A percentile compares a stretch with the other conserved stretches of the same genome.
Evolutionary conservation across 2,797 vertebrate species (phyloP).

Genomic region (Myripristis murdjan): DNA sequence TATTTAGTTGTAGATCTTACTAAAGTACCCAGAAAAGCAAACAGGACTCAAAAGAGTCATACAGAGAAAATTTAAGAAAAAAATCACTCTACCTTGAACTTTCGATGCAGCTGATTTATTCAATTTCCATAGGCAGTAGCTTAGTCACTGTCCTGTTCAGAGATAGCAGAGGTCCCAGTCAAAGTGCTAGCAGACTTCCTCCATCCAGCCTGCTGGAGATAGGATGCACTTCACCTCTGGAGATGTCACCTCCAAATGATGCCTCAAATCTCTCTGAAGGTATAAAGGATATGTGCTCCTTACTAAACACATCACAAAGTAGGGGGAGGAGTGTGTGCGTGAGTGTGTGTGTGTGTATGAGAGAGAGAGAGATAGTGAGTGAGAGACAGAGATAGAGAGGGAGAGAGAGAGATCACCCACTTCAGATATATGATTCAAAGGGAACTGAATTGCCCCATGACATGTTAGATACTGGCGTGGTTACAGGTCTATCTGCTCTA

Average conservation of each 20-base stretch:
- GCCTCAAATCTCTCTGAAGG: slow-evolving; percentile 30
- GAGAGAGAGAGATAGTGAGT: slow-evolving; percentile 5
- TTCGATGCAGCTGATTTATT: slow-evolving; percentile 11
- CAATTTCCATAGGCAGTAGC: slow-evolving; percentile 1
- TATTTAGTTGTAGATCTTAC: not conserved
- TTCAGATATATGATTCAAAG: slow-evolving; percentile 44
- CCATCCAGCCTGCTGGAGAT: slow-evolving; percentile 17
- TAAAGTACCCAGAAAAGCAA: not conserved
- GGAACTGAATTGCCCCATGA: slow-evolving; percentile 37
- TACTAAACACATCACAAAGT: slow-evolving; percentile 22
- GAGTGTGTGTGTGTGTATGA: slow-evolving; percentile 3
- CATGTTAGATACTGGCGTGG: slow-evolving; percentile 39
- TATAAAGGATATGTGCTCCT: not conserved
- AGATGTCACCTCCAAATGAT: slow-evolving; percentile 29
- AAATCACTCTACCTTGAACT: slow-evolving; percentile 57
- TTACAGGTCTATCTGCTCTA: slow-evolving; percentile 47
- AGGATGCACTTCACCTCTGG: slow-evolving; percentile 20
- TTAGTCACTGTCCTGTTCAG: slow-evolving; percentile 20
- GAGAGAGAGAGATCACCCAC: slow-evolving; percentile 49
- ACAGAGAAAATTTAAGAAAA: not conserved
- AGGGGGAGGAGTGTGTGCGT: slow-evolving; percentile 3
- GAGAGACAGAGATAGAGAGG: slow-evolving; percentile 17
- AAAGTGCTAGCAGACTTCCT: slow-evolving; percentile 26
- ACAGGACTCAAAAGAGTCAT: not conserved
- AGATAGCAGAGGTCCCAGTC: slow-evolving; percentile 34